phyloP scores from a whole-genome alignment of 1,140 invertebrate genomes.

The Macrotrachela quadricornifera region DNA sequence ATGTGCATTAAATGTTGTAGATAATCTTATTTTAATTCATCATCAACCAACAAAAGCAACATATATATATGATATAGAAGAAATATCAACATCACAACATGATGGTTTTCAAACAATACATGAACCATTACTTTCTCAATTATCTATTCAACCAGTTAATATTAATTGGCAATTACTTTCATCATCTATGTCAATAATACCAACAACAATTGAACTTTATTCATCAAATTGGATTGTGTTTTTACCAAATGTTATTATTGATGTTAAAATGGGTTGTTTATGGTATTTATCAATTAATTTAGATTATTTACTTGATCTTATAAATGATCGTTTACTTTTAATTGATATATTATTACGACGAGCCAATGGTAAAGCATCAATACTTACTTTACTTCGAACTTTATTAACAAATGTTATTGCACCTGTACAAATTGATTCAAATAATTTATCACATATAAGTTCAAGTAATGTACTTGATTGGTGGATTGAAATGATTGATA shows the following conservation, averaged over 20 bases:
- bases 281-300: slow-evolving; percentile 2
- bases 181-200: not conserved
- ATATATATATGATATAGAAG: slow-evolving; percentile 47
- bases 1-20: slow-evolving; percentile 77
- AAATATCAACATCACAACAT: not conserved
- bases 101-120: not conserved
- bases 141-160: not conserved
- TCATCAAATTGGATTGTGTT: slow-evolving; percentile 86
- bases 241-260: slow-evolving; percentile 81
- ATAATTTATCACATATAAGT: too few species aligned
- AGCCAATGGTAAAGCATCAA: too few species aligned
- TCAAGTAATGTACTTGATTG: too few species aligned
- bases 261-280: slow-evolving; percentile 52
- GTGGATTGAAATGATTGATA: too few species aligned
- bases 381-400: too few species aligned
- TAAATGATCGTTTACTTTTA: not conserved
- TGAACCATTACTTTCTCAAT: not conserved
- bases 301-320: slow-evolving; percentile 8
- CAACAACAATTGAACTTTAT: slow-evolving; percentile 25
- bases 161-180: not conserved
- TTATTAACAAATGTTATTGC: too few species aligned
- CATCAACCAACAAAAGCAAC: slow-evolving; percentile 58
- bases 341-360: slow-evolving; percentile 39
- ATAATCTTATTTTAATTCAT: slow-evolving; percentile 77
- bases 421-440: too few species aligned